Evolutionary conservation across 2,797 vertebrate genomes (phyloP).

Genomic region (Echiichthys vipera): DNA sequence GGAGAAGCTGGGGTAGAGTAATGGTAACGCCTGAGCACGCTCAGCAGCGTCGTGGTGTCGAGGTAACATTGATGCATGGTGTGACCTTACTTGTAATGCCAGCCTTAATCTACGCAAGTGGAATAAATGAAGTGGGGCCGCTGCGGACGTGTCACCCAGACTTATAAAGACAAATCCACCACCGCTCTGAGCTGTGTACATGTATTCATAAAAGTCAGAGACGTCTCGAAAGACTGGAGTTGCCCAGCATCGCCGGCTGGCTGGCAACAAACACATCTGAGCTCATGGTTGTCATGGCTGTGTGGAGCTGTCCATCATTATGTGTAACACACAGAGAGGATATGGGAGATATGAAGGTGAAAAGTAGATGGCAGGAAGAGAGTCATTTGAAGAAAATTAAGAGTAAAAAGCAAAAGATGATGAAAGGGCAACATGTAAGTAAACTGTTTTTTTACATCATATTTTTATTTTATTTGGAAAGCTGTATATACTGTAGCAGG

Average conservation of each 20-base stretch:
- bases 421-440: constrained; percentile 6
- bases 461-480: neutral
- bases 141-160: constrained; percentile 83
- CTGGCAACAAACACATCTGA: constrained; percentile 56
- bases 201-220: constrained; percentile 87
- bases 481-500: too few relatives aligned
- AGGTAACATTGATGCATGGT: constrained; percentile 88
- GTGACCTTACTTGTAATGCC: constrained; percentile 90
- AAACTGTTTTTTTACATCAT: constrained; percentile 9
- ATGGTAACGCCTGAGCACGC: constrained; percentile 71
- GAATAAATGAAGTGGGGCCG: constrained; percentile 88
- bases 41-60: constrained; percentile 79
- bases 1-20: constrained; percentile 72
- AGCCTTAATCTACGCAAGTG: constrained; percentile 89
- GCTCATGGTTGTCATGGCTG: constrained; percentile 67
- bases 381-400: constrained; percentile 7
- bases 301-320: constrained; percentile 74
- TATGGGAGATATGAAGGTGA: constrained; percentile 43
- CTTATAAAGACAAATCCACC: constrained; percentile 90
- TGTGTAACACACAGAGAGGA: constrained; percentile 39
- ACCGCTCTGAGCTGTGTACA: constrained; percentile 80
- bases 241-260: constrained; percentile 54
- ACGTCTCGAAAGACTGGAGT: constrained; percentile 69
- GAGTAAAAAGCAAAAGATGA: constrained; percentile 3
- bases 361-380: constrained; percentile 43